Conservation (phyloP, 2,113 vertebrate genomes). For the Orcinus orca region DNA sequence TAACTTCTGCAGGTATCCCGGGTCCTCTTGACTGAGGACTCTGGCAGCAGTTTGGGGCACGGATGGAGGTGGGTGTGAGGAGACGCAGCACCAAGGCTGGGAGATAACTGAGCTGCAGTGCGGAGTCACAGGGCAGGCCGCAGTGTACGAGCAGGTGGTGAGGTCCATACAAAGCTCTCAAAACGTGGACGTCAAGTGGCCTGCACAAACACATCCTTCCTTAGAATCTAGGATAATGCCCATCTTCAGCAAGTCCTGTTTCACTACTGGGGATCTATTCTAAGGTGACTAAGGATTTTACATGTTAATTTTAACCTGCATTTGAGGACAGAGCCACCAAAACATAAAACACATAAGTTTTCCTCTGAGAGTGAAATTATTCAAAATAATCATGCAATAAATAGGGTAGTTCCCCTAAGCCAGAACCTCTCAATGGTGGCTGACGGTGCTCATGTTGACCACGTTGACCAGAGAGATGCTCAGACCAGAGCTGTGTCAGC, state of each 20-base stretch:
- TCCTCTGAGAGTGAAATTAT: slow-evolving; percentile 1
- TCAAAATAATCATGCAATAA: not conserved
- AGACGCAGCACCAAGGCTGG: not conserved
- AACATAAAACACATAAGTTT: not conserved
- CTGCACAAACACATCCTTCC: fast-evolving
- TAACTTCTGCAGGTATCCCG: not conserved
- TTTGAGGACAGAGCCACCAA: not conserved
- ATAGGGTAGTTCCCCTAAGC: not conserved
- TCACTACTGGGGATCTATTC: not conserved
- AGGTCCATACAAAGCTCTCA: not conserved
- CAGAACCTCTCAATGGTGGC: not conserved
- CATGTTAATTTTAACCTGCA: not conserved
- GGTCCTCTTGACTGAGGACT: not conserved
- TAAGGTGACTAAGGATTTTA: not conserved
- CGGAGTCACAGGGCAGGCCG: not conserved
- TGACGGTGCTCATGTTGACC: not conserved
- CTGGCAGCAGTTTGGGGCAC: not conserved
- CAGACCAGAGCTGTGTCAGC: not conserved
- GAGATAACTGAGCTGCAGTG: not conserved
- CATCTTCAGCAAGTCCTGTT: not conserved
- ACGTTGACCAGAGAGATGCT: not conserved
- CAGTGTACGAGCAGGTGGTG: too few relatives aligned
- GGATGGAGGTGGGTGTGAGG: not conserved
- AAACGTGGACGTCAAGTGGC: not conserved
- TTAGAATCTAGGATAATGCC: not conserved